These are phyloP conservation scores for Psittacula echo DNA, from an alignment of 2,797 vertebrate genomes.

Conservation along the genomic window DNA sequence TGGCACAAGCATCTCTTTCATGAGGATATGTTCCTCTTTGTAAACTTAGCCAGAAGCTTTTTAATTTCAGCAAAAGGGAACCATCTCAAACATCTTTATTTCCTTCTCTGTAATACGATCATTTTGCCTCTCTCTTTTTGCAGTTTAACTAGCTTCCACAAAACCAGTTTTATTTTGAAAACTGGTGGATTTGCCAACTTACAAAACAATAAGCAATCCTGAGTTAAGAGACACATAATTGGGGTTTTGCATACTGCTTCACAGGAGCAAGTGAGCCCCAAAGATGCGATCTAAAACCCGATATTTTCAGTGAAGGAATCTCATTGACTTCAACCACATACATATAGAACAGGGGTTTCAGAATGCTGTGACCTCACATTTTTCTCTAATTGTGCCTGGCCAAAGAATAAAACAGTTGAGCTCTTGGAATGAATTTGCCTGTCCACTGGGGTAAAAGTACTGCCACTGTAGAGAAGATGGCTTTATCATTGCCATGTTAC, in stretches of 20 bases:
- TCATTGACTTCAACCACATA: not conserved
- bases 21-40: not conserved
- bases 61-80: constrained; percentile 35
- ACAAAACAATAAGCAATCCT: not conserved
- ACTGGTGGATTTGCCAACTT: not conserved
- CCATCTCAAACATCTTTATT: constrained; percentile 29
- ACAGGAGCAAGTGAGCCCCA: not conserved
- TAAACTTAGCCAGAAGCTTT: constrained; percentile 44
- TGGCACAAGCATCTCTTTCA: not conserved
- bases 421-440: not conserved
- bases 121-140: not conserved
- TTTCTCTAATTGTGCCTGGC: not conserved
- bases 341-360: accelerated
- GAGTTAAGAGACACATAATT: accelerated
- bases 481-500: accelerated
- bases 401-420: not conserved
- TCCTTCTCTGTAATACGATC: not conserved
- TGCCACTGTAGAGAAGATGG: not conserved
- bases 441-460: accelerated
- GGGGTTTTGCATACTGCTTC: not conserved
- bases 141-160: not conserved
- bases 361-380: not conserved
- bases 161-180: not conserved
- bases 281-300: not conserved
- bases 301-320: not conserved